phyloP scores from a whole-genome alignment of 2,888 invertebrate species.

The Gisinianus flammeolus region DNA sequence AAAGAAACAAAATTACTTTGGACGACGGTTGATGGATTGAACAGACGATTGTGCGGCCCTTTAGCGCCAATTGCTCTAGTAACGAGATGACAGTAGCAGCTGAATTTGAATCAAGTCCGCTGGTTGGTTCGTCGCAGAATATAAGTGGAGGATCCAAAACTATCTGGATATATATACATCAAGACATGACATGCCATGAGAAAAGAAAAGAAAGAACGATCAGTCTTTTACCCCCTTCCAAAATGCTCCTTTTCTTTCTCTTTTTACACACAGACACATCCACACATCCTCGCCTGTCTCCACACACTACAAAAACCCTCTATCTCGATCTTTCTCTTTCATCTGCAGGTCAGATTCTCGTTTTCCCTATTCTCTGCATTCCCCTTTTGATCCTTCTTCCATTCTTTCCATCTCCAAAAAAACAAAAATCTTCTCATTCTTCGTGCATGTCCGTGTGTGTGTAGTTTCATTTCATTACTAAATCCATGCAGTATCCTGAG shows the following conservation, averaged over 20 bases:
- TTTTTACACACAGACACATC: too few species aligned
- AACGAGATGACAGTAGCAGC: slow-evolving; percentile 77
- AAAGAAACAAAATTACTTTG: slow-evolving; percentile 27
- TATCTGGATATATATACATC: slow-evolving; percentile 66
- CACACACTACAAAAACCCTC: too few species aligned
- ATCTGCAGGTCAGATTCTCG: too few species aligned
- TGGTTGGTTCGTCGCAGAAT: slow-evolving; percentile 98
- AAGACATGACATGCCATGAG: neutral
- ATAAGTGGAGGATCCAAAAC: slow-evolving; percentile 91
- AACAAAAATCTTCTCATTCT: too few species aligned
- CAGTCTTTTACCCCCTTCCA: neutral
- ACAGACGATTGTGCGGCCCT: slow-evolving; percentile 87
- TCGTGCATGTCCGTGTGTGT: too few species aligned
- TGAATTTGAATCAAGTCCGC: slow-evolving; percentile 95
- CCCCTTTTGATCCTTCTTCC: too few species aligned
- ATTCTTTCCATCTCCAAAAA: too few species aligned
- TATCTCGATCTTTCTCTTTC: too few species aligned
- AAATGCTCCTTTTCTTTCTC: neutral
- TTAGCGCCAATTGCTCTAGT: slow-evolving; percentile 67
- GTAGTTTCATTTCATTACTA: too few species aligned
- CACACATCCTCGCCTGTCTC: too few species aligned
- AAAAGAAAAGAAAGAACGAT: neutral
- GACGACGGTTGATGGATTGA: slow-evolving; percentile 92
- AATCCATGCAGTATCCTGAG: too few species aligned
- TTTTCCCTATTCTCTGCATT: too few species aligned